These are phyloP conservation scores for Cinclus mexicanus DNA, from an alignment of 2,113 vertebrate species.

Conservation along the genomic window DNA sequence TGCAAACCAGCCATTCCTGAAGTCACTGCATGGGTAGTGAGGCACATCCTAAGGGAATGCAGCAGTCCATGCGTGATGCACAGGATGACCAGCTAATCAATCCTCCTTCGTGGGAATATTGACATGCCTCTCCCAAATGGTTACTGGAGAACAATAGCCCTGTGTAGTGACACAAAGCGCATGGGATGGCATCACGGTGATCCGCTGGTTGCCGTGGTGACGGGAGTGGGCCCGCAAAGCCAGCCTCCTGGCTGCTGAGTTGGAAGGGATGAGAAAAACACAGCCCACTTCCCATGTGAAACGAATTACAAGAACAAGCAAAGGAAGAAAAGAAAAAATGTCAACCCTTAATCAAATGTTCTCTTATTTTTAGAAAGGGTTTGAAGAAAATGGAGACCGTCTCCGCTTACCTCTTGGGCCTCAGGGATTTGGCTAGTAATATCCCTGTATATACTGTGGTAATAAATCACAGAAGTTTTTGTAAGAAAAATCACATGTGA, in stretches of 20 bases:
- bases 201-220: slow-evolving; percentile 74
- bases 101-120: neutral
- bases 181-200: slow-evolving; percentile 64
- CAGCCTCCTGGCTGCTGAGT: slow-evolving; percentile 74
- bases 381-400: slow-evolving; percentile 50
- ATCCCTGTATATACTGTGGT: slow-evolving; percentile 24
- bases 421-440: slow-evolving; percentile 24
- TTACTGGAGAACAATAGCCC: neutral
- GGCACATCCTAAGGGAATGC: neutral
- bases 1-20: neutral
- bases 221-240: slow-evolving; percentile 69
- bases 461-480: slow-evolving; percentile 58
- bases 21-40: neutral
- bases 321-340: slow-evolving; percentile 74
- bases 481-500: slow-evolving; percentile 32
- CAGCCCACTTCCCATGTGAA: slow-evolving; percentile 76
- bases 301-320: slow-evolving; percentile 73
- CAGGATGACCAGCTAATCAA: neutral
- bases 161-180: slow-evolving; percentile 58
- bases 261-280: slow-evolving; percentile 77
- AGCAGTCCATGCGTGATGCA: rapidly evolving
- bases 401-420: neutral
- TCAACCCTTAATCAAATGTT: slow-evolving; percentile 76
- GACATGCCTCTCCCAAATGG: neutral
- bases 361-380: slow-evolving; percentile 65